Percentiles rank a stretch among this genome's conserved stretches.
These are phyloP conservation scores for Lobophora halterata DNA, from an alignment of 2,888 invertebrate species.

Conservation along the genomic window DNA sequence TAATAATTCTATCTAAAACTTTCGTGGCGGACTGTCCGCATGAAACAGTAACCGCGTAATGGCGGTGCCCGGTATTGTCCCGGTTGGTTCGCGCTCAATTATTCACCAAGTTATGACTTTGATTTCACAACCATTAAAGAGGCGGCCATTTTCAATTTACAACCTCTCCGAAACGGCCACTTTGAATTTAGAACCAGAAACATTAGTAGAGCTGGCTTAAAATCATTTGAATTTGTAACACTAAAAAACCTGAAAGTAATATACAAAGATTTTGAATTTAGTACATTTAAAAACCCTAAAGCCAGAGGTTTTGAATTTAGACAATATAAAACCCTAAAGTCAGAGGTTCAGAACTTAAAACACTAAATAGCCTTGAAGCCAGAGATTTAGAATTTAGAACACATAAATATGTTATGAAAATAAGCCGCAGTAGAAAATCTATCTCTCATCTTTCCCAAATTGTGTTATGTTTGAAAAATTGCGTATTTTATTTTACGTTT, in stretches of 20 bases:
- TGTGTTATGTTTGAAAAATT: constrained; percentile 63
- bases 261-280: no score
- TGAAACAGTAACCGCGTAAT: constrained; percentile 36
- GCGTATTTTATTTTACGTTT: constrained; percentile 64
- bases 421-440: no score
- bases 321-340: no score
- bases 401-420: no score
- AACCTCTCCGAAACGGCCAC: background rate
- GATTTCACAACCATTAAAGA: constrained; percentile 10
- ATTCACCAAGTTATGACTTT: constrained; percentile 19
- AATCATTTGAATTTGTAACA: background rate
- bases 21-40: constrained; percentile 33
- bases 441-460: constrained; percentile 20
- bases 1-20: background rate
- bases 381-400: background rate
- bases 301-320: no score
- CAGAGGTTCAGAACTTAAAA: no score
- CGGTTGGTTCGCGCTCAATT: constrained; percentile 38
- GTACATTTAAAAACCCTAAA: no score
- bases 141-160: constrained; percentile 16
- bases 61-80: constrained; percentile 43
- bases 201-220: background rate
- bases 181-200: constrained; percentile 5
- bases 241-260: no score
- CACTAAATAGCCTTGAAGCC: background rate